phyloP scores from a whole-genome alignment of 1,140 invertebrate species.

The Philotrypesis tridentata region DNA sequence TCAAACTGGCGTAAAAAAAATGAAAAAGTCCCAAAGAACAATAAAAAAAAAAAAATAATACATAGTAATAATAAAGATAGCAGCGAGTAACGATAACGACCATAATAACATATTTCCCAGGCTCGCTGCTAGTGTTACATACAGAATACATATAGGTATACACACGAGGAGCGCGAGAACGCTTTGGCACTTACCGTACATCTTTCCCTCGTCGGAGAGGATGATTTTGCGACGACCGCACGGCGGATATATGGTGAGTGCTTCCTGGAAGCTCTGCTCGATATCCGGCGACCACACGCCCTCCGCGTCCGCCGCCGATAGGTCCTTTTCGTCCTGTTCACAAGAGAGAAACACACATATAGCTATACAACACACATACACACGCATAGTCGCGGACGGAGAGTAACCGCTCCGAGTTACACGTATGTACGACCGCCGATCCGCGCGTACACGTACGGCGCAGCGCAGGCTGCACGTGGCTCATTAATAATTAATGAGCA shows the following conservation, averaged over 20 bases:
- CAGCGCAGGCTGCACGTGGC: neutral
- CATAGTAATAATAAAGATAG: neutral
- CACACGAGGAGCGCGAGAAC: neutral
- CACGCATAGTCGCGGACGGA: no score
- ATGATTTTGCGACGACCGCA: constrained; percentile 99
- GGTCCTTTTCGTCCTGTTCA: constrained; percentile 88
- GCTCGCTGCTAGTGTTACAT: neutral
- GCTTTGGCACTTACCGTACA: constrained; percentile 94
- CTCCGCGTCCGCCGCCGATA: constrained; percentile 96
- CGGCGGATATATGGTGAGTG: constrained; percentile 98
- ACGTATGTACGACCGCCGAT: no score
- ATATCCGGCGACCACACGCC: constrained; percentile 99
- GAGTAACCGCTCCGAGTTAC: no score
- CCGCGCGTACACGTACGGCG: no score
- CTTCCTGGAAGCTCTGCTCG: constrained; percentile 99
- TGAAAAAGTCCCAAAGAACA: no score
- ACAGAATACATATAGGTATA: no score
- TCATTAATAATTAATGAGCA: constrained; percentile 35
- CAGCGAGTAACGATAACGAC: neutral
- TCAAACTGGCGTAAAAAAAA: no score
- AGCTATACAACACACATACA: no score
- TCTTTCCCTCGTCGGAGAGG: constrained; percentile 99
- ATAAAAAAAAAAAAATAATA: no score
- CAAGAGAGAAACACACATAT: constrained; percentile 11
- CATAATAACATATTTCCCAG: neutral